Conservation (phyloP, 2,797 vertebrate genomes). For the Leptatherina wallacei region DNA sequence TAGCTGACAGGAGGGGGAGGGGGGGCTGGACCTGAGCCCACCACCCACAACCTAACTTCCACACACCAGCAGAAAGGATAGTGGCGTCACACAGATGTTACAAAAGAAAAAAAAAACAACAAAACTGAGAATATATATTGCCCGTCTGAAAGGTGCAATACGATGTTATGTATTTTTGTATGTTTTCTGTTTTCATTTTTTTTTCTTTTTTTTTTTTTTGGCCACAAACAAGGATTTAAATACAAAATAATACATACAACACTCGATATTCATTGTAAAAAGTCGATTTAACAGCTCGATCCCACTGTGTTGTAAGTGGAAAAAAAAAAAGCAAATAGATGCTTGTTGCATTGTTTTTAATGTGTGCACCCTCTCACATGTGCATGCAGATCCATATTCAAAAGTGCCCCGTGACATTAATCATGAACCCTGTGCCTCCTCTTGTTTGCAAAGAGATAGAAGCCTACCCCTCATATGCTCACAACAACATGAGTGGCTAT, state of each 20-base stretch:
- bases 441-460: slow-evolving; percentile 74
- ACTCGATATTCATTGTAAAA: slow-evolving; percentile 69
- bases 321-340: slow-evolving; percentile 56
- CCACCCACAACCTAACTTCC: slow-evolving; percentile 84
- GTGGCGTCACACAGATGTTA: slow-evolving; percentile 80
- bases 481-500: slow-evolving; percentile 36
- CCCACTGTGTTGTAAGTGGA: slow-evolving; percentile 69
- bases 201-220: slow-evolving; percentile 71
- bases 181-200: slow-evolving; percentile 77
- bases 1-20: slow-evolving; percentile 84
- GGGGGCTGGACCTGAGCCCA: slow-evolving; percentile 77
- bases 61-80: slow-evolving; percentile 87
- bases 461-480: slow-evolving; percentile 42
- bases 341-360: slow-evolving; percentile 68
- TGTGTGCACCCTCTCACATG: slow-evolving; percentile 73
- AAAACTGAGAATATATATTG: slow-evolving; percentile 81
- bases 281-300: slow-evolving; percentile 57
- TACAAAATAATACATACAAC: slow-evolving; percentile 74
- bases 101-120: slow-evolving; percentile 74
- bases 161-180: slow-evolving; percentile 78
- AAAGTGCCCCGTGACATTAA: slow-evolving; percentile 79
- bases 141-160: slow-evolving; percentile 86
- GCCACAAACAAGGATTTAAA: slow-evolving; percentile 86
- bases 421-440: slow-evolving; percentile 77
- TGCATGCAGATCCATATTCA: slow-evolving; percentile 74